Evolutionary conservation across 2,113 vertebrate species (phyloP), one percentile per base, ranked within the genome.

Genomic region (Cavia porcellus): DNA sequence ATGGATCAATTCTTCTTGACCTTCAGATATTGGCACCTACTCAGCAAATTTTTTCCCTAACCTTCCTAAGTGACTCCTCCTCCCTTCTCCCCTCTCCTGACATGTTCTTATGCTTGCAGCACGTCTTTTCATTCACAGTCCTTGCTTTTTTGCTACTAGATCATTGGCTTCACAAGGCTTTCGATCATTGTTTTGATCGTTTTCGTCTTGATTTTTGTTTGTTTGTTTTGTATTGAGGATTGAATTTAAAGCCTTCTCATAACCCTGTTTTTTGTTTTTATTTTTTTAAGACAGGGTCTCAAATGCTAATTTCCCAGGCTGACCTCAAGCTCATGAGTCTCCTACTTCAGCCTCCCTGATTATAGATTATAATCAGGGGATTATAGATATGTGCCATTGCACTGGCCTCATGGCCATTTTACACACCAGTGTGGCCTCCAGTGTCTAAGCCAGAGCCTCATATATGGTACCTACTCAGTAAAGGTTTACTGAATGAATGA

Each of bases 1-100:
- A n/a, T 13, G 22, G 86, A 57, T 74, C 92, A 98, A 24, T 66
- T 25, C 52, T 70, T 97, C 79, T 90, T 59, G 12, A 93, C n/a
- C 79, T 80, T 28, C 12, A 68, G 61, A 42, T 80, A 47, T 88
- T 88, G 66, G 79, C 47, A 86, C 84, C 68, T 94, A 87, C 38
- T 82, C 74, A 86, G 64, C 59, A 85, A 0, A 15, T 19, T 94
- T 94, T 86, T 62, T 87, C 91, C 68, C 94, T 92, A 14, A 7
- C 19, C 45, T 15, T n/a, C 17, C 47, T 89, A 64, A 7, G 22
- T 68, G 24, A 93, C 72, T 59, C 62, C 86, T 28, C 68, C 72
- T 82, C 85, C 59, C 57, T 89, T 96, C 66, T 86, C 86, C 17
- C 83, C 30, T 59, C 88, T 77, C 70, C 93, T 64, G 89, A 70